Evolutionary conservation across 2,113 vertebrate species (phyloP).

Genomic region (Loxodonta africana): DNA sequence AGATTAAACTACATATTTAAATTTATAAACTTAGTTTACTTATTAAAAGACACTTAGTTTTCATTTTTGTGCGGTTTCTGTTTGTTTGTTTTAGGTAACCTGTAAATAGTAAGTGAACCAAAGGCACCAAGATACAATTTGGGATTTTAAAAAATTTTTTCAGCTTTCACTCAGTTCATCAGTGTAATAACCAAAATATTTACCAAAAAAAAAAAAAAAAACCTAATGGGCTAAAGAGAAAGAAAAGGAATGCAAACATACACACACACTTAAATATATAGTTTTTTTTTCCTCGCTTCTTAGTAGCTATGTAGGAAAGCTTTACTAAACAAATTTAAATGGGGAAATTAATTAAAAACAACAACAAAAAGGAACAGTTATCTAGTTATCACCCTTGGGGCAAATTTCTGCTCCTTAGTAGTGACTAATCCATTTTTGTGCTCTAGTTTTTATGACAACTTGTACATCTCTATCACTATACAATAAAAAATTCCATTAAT

Average conservation of each 20-base stretch:
- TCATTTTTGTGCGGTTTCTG: not conserved
- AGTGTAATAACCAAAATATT: not conserved
- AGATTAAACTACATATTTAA: not conserved
- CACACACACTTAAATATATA: not conserved
- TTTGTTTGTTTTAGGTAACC: not conserved
- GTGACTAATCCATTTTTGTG: not conserved
- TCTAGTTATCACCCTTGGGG: not conserved
- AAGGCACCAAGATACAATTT: not conserved
- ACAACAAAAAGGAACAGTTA: not conserved
- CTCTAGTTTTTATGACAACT: not conserved
- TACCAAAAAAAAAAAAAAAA: not conserved
- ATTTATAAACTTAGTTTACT: not conserved
- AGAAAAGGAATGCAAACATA: not conserved
- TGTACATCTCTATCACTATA: not conserved
- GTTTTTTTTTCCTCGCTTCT: not conserved
- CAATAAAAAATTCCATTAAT: not conserved
- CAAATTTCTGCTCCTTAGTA: not conserved
- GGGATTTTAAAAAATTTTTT: not conserved
- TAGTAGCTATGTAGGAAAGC: not conserved
- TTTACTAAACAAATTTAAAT: constrained; percentile 22
- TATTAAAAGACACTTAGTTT: not conserved
- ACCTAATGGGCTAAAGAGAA: not conserved
- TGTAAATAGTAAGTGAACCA: not conserved
- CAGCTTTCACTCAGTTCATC: not conserved
- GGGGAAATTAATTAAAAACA: not conserved